Base-by-base conservation (phyloP, 2,888 invertebrate genomes). In the Hemicrepidius hirtus region DNA sequence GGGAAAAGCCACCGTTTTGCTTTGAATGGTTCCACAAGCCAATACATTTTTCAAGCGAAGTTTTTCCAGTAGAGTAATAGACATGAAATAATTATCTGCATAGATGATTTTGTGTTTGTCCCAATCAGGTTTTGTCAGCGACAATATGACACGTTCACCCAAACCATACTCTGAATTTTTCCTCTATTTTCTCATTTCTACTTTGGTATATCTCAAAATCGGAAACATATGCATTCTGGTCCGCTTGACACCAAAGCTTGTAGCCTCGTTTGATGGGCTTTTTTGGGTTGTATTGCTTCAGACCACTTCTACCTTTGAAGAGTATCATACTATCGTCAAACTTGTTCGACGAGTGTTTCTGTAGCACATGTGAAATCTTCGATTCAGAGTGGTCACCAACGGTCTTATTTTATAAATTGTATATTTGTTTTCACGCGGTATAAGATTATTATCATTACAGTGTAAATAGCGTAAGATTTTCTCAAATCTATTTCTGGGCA, bases 141-240 rank as follows among this genome's bases (percentile, higher is more conserved):
- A 28, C 16, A 76, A 44, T 18, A 74, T 62, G 7, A 77, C 75
- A 41, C 68, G 55, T 64, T 76, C 73, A 16, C 75, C 75, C 0
- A 76, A 44, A 20, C 74, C 74, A 77, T 37, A 76, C n/a, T 65
- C 46, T 21, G 60, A 75, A 70, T 70, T 74, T 57, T 74, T 75
- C 63, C 40, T 71, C 62, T 35, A 66, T 16, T n/a, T 64, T 55
- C 65, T 76, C 76, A 72, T 76, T 68, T 74, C 76, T 76, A 13
- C 76, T 72, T 50, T 76, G 76, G 62, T 77, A 77, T 13, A 77
- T 65, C 50, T 71, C 62, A 71, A 73, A 76, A 20, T 60, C 46
- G 21, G 50, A 71, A 12, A 74, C 59, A 53, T 28, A 76, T 12
- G 71, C 37, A 71, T 63, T 71, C 59, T 67, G n/a, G 44, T 75